Conservation (phyloP, 2,113 vertebrate genomes). For the Anguilla rostrata region DNA sequence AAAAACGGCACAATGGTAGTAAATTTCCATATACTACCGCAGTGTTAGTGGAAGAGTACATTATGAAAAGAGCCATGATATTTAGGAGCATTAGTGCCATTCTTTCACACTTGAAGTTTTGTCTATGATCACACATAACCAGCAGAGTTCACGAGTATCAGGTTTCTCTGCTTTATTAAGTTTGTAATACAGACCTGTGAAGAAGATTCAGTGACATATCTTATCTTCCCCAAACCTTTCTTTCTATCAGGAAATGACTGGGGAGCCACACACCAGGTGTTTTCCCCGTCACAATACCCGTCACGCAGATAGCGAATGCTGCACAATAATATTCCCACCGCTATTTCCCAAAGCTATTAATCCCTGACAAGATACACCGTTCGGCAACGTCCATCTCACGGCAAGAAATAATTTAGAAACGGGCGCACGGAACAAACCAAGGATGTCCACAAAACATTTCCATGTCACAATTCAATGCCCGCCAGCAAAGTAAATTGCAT, state of each 20-base stretch:
- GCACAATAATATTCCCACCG: conserved; percentile 28
- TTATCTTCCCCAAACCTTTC: background rate
- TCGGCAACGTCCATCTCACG: conserved; percentile 46
- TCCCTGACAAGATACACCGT: conserved; percentile 45
- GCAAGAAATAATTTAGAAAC: conserved; percentile 37
- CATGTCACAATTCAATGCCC: conserved; percentile 10
- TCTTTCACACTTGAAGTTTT: background rate
- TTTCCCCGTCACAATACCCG: background rate
- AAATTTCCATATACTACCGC: background rate
- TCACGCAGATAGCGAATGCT: conserved; percentile 7
- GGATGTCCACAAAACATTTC: conserved; percentile 46
- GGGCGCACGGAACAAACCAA: conserved; percentile 21
- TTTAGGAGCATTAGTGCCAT: background rate
- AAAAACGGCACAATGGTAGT: background rate
- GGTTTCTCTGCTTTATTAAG: background rate
- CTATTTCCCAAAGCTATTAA: conserved; percentile 55
- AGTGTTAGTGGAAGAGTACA: background rate
- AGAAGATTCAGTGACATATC: background rate
- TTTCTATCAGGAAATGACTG: background rate
- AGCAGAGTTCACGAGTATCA: background rate
- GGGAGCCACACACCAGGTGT: conserved; percentile 4
- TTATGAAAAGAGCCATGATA: background rate
- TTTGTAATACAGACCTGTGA: background rate
- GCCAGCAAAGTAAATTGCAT: conserved; percentile 16
- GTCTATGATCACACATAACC: background rate